Evolutionary conservation across 2,888 invertebrate genomes (phyloP).

Genomic region (Polyommatus iphigenia): DNA sequence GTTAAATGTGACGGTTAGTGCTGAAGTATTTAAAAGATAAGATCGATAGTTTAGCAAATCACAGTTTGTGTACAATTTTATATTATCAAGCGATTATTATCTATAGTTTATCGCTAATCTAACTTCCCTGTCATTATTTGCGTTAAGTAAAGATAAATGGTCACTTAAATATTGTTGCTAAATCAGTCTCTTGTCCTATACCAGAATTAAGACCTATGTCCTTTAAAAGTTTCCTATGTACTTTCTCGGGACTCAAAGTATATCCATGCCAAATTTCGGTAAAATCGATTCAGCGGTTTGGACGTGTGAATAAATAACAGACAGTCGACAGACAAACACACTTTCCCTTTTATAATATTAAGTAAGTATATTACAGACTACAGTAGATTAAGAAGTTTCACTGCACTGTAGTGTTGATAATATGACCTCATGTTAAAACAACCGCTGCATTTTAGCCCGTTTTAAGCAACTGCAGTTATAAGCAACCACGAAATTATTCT

Average conservation of each 20-base stretch:
- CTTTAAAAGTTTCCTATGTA: no score
- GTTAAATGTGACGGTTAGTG: no score
- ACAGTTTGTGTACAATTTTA: neutral
- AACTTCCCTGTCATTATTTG: conserved; percentile 2
- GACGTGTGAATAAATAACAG: no score
- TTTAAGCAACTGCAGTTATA: neutral
- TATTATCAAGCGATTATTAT: neutral
- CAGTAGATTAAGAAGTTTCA: no score
- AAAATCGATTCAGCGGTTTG: no score
- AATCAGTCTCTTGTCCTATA: neutral
- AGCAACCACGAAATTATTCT: neutral
- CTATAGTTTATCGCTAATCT: neutral
- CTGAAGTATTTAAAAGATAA: no score
- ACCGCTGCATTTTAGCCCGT: neutral
- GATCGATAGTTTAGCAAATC: neutral
- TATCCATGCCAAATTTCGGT: no score
- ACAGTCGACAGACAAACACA: no score
- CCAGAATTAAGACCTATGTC: neutral
- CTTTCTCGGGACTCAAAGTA: no score
- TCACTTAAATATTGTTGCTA: neutral
- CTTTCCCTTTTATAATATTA: no score
- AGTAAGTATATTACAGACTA: no score
- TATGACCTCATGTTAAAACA: neutral
- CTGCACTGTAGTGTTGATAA: no score
- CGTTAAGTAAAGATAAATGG: neutral